Evolutionary conservation across 2,113 vertebrate species (phyloP).

Genomic region (Colius striatus): DNA sequence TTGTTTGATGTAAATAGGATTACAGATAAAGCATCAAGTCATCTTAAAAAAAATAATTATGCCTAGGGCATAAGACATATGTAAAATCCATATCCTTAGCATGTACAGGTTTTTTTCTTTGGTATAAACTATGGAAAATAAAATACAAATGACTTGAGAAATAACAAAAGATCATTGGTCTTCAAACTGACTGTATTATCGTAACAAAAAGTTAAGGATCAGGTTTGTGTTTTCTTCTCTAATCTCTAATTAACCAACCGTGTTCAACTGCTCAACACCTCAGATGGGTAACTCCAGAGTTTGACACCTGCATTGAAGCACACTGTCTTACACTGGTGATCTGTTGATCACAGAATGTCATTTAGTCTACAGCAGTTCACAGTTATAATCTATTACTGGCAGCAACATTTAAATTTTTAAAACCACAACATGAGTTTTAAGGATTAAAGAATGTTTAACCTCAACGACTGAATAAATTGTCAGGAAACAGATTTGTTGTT

Average conservation of each 20-base stretch:
- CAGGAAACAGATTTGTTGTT: background rate
- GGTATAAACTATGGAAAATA: background rate
- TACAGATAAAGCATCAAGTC: background rate
- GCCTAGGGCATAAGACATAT: background rate
- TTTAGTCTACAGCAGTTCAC: background rate
- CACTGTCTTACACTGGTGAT: background rate
- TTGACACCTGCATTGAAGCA: background rate
- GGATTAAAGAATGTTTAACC: background rate
- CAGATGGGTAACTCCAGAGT: background rate
- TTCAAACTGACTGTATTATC: background rate
- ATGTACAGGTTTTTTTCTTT: background rate
- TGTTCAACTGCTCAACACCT: background rate
- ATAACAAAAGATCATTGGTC: background rate
- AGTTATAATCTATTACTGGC: background rate
- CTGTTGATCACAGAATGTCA: accelerated
- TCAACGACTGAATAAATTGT: background rate
- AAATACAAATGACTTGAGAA: background rate
- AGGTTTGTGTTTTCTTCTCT: background rate
- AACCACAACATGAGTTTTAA: background rate
- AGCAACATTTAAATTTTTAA: background rate
- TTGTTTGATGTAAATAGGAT: background rate
- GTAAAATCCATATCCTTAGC: background rate
- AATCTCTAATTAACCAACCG: background rate
- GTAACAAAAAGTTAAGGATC: background rate
- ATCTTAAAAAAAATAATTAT: background rate